phyloP scores from a whole-genome alignment of 1,140 invertebrate species.

The Pogonognathellus flavescens region DNA sequence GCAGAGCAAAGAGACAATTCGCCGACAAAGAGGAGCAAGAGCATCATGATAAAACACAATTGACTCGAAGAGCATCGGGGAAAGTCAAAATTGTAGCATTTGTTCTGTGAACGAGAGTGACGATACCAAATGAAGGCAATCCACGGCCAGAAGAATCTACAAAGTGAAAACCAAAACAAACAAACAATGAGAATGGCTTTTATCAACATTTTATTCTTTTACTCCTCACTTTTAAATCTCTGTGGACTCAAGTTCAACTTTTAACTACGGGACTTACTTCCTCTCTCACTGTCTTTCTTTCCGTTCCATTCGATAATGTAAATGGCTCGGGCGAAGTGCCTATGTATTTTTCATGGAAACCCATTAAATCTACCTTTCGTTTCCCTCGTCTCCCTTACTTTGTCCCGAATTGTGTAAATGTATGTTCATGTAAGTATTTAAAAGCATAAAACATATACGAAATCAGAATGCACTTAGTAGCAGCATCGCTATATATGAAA shows the following conservation, averaged over 20 bases:
- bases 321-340: constrained; percentile 15
- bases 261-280: neutral
- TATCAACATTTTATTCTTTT: constrained; percentile 46
- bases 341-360: constrained; percentile 55
- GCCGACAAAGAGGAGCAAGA: constrained; percentile 48
- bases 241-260: constrained; percentile 1
- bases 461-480: too few species aligned
- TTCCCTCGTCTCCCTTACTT: neutral
- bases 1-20: neutral
- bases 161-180: constrained; percentile 45
- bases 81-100: constrained; percentile 21
- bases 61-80: constrained; percentile 2
- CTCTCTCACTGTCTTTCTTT: neutral
- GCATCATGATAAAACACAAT: constrained; percentile 15
- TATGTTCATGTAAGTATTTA: neutral
- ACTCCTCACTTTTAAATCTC: constrained; percentile 1
- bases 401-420: neutral
- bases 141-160: constrained; percentile 31
- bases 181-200: constrained; percentile 22
- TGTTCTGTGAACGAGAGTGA: neutral
- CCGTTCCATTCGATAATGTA: neutral
- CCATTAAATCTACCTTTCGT: constrained; percentile 20
- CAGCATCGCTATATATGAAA: too few species aligned
- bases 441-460: too few species aligned
- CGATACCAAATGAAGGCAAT: constrained; percentile 18